Evolutionary conservation across 2,797 vertebrate genomes (phyloP).

Genomic region (Aplochiton taeniatus): DNA sequence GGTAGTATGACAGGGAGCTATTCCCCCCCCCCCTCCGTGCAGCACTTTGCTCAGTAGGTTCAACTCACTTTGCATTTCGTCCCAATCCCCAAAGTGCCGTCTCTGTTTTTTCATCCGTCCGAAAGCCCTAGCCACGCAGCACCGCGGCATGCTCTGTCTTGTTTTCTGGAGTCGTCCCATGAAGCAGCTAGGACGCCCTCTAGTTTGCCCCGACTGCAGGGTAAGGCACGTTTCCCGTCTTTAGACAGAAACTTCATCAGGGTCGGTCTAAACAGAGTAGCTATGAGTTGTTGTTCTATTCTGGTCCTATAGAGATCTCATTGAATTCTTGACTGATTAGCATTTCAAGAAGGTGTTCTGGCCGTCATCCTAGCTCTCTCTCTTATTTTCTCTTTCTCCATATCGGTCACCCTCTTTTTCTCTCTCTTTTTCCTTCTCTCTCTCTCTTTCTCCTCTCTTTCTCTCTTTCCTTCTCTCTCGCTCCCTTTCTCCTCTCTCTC

Average conservation of each 20-base stretch:
- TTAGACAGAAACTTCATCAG: neutral
- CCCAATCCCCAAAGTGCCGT: slow-evolving; percentile 29
- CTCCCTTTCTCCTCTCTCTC: no score
- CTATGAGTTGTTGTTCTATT: no score
- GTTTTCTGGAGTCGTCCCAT: slow-evolving; percentile 11
- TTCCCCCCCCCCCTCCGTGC: neutral
- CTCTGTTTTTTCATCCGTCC: neutral
- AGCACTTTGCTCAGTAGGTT: slow-evolving; percentile 11
- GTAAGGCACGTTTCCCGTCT: neutral
- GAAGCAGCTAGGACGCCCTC: slow-evolving; percentile 17
- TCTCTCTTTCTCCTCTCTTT: no score
- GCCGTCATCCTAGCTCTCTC: no score
- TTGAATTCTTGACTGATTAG: no score
- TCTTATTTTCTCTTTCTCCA: no score
- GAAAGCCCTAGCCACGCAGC: neutral
- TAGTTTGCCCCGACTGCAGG: neutral
- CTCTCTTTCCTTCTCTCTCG: no score
- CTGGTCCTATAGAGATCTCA: no score
- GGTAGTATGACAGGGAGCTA: slow-evolving; percentile 6
- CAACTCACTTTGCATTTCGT: neutral
- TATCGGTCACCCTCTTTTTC: no score
- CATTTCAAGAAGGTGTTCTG: no score
- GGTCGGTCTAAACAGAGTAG: neutral
- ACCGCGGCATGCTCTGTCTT: slow-evolving; percentile 15
- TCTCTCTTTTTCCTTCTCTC: no score